Conservation (phyloP, 2,888 invertebrate species). For the Chymomyza amoena region DNA sequence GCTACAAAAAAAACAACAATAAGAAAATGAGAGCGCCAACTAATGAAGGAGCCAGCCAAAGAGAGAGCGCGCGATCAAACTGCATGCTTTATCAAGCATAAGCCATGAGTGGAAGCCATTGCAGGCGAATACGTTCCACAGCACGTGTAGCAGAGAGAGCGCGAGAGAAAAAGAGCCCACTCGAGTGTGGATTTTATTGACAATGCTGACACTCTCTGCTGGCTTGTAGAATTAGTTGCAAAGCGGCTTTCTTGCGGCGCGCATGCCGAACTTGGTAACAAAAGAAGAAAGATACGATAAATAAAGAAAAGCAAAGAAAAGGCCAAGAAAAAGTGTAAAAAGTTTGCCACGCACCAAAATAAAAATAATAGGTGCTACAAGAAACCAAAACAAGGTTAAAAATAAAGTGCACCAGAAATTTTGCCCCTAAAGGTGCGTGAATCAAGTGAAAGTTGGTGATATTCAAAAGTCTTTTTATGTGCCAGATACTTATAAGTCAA, state of each 20-base stretch:
- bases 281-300: conserved; percentile 18
- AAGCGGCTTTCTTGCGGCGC: conserved; percentile 62
- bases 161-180: conserved; percentile 16
- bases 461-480: not conserved
- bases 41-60: conserved; percentile 31
- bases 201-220: not conserved
- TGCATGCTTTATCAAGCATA: conserved; percentile 15
- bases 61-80: conserved; percentile 9
- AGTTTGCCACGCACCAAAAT: conserved; percentile 47
- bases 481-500: not conserved
- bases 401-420: not conserved
- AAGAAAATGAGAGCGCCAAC: conserved; percentile 2
- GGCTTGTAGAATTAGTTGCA: conserved; percentile 66
- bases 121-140: conserved; percentile 42
- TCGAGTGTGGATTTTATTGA: not conserved
- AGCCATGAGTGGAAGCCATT: conserved; percentile 27
- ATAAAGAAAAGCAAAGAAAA: not conserved
- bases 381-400: not conserved
- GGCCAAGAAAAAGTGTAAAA: conserved; percentile 28
- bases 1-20: conserved; percentile 32
- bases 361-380: conserved; percentile 20
- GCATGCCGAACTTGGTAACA: conserved; percentile 26
- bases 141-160: conserved; percentile 47
- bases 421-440: conserved; percentile 36
- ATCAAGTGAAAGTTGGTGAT: conserved; percentile 51